phyloP scores from a whole-genome alignment of 2,797 vertebrate species.

The Brachymystax lenok region DNA sequence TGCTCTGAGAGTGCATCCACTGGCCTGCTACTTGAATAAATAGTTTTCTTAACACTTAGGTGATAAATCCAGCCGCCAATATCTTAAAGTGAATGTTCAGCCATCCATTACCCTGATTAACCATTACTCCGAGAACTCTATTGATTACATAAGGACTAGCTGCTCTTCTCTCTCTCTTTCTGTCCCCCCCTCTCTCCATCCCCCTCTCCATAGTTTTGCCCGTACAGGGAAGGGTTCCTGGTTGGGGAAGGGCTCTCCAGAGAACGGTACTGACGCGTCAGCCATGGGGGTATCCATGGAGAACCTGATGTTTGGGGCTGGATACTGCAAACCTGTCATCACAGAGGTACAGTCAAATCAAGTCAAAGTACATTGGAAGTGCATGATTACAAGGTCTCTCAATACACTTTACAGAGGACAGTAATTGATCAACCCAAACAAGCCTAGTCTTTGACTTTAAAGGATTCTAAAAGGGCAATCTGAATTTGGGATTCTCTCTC shows the following conservation, averaged over 20 bases:
- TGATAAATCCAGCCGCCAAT: slow-evolving; percentile 48
- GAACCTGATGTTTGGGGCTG: slow-evolving; percentile 92
- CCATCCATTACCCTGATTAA: slow-evolving; percentile 56
- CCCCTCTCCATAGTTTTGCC: slow-evolving; percentile 79
- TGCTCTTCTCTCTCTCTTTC: slow-evolving; percentile 20
- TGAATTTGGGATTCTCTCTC: background rate
- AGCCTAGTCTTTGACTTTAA: background rate
- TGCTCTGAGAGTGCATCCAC: slow-evolving; percentile 9
- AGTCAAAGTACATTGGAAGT: slow-evolving; percentile 1
- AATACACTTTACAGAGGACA: background rate
- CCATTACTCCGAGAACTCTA: slow-evolving; percentile 23
- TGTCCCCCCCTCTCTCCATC: slow-evolving; percentile 8
- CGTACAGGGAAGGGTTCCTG: slow-evolving; percentile 90
- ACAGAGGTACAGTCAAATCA: slow-evolving; percentile 85
- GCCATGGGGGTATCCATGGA: slow-evolving; percentile 82
- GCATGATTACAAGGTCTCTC: background rate
- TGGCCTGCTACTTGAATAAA: slow-evolving; percentile 26
- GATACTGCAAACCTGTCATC: slow-evolving; percentile 91
- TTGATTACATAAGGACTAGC: slow-evolving; percentile 44
- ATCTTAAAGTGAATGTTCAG: slow-evolving; percentile 30
- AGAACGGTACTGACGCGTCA: slow-evolving; percentile 77
- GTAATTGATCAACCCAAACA: background rate
- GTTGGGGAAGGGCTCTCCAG: slow-evolving; percentile 87
- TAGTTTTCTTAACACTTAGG: slow-evolving; percentile 43
- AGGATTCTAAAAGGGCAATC: background rate